Conservation (phyloP, 1,140 invertebrate species). For the Leptinotarsa defecta region DNA sequence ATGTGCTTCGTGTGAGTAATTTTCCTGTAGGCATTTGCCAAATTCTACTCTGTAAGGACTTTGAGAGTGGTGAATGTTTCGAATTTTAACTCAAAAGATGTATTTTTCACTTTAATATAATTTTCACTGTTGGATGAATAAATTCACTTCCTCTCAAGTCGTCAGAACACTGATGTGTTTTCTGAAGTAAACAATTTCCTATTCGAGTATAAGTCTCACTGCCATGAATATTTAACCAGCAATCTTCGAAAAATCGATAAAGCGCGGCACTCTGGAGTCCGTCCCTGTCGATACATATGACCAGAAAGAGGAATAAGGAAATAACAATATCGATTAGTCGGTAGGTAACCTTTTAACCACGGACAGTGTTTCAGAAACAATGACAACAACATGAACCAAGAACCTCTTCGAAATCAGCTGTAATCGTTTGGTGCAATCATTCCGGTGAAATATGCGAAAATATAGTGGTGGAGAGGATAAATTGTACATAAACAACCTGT, state of each 20-base stretch:
- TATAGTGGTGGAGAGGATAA: constrained; percentile 21
- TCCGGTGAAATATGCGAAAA: constrained; percentile 28
- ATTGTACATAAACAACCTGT: constrained; percentile 24
- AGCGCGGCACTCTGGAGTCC: not conserved
- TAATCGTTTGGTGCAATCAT: constrained; percentile 10
- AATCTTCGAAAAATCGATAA: constrained; percentile 16
- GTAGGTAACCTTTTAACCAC: constrained; percentile 28
- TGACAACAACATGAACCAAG: constrained; percentile 18
- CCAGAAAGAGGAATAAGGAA: constrained; percentile 24
- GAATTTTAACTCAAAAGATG: too few species aligned
- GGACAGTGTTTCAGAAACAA: constrained; percentile 21
- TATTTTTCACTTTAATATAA: too few species aligned
- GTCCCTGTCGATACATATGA: constrained; percentile 23
- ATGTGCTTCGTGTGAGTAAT: too few species aligned
- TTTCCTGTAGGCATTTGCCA: too few species aligned
- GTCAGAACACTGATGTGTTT: too few species aligned
- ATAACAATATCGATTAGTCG: constrained; percentile 27
- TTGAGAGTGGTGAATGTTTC: too few species aligned
- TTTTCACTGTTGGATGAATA: too few species aligned
- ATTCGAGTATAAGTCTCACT: not conserved
- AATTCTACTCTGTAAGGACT: too few species aligned
- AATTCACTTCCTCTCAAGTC: too few species aligned
- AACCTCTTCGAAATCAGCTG: constrained; percentile 3
- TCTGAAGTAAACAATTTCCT: too few species aligned
- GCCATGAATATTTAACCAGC: not conserved